These are phyloP conservation scores for Agrotis segetum DNA, from an alignment of 2,888 invertebrate species.

Conservation along the genomic window DNA sequence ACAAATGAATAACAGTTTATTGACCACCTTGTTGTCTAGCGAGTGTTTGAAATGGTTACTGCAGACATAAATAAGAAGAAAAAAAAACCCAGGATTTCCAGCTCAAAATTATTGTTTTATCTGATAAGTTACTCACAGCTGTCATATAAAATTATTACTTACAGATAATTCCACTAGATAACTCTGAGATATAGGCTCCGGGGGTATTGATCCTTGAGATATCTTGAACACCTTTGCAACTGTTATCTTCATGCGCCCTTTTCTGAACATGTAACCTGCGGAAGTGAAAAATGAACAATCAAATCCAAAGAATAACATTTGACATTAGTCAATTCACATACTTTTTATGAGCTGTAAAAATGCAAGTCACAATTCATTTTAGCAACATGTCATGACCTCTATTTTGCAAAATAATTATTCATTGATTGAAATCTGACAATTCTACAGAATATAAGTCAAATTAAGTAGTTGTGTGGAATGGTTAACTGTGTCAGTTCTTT, in stretches of 20 bases:
- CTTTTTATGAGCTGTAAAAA: too few species aligned
- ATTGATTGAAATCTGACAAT: too few species aligned
- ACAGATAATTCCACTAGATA: slow-evolving; percentile 98
- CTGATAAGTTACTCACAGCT: neutral
- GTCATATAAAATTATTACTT: slow-evolving; percentile 65
- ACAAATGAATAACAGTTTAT: neutral
- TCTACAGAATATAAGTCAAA: too few species aligned
- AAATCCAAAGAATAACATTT: too few species aligned
- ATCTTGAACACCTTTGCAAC: slow-evolving; percentile 98
- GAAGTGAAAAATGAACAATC: slow-evolving; percentile 31
- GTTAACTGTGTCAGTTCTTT: too few species aligned
- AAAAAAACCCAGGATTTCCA: neutral
- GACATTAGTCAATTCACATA: too few species aligned
- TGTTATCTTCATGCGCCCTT: slow-evolving; percentile 99
- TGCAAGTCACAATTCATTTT: too few species aligned
- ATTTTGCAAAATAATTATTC: too few species aligned
- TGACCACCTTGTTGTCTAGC: too few species aligned
- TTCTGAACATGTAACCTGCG: slow-evolving; percentile 96
- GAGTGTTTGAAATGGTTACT: too few species aligned
- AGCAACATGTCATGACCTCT: too few species aligned
- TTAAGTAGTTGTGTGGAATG: too few species aligned
- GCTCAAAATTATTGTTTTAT: neutral
- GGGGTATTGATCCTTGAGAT: slow-evolving; percentile 92
- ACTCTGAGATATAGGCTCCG: slow-evolving; percentile 97
- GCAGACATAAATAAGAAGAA: neutral